Evolutionary conservation across 1,140 invertebrate species (phyloP).

Genomic region (Riptortus pedestris): DNA sequence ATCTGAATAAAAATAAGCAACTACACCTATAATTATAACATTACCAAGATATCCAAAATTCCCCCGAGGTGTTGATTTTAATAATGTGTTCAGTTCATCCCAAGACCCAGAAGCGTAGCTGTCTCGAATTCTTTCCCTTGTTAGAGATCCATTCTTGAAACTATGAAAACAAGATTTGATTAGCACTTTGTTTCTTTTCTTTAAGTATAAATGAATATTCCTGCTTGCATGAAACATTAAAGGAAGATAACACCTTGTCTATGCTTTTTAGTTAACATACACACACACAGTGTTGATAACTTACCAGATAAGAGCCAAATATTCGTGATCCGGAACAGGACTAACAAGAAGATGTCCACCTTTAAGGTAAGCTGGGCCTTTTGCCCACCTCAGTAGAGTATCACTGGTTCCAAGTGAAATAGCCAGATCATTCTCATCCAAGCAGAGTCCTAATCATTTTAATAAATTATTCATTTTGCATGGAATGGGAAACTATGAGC

Average conservation of each 20-base stretch:
- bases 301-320: constrained; percentile 84
- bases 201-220: no score
- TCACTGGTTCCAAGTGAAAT: constrained; percentile 90
- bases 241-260: no score
- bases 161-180: constrained; percentile 40
- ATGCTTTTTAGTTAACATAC: no score
- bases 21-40: no score
- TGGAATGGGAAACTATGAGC: no score
- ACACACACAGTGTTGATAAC: no score
- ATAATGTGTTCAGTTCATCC: constrained; percentile 71
- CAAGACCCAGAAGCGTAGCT: constrained; percentile 64
- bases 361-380: constrained; percentile 49
- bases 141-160: constrained; percentile 89
- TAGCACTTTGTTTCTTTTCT: neutral
- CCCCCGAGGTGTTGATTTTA: constrained; percentile 74
- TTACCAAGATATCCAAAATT: constrained; percentile 86
- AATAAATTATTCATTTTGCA: no score
- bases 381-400: constrained; percentile 73
- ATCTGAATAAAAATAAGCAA: no score
- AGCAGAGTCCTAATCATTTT: constrained; percentile 62
- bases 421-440: constrained; percentile 69
- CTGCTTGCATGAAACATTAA: no score
- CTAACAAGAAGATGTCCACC: constrained; percentile 82
- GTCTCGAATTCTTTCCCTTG: constrained; percentile 72
- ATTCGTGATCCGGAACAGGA: constrained; percentile 61